phyloP scores from a whole-genome alignment of 2,797 vertebrate species.

The Cichlasoma orientale region DNA sequence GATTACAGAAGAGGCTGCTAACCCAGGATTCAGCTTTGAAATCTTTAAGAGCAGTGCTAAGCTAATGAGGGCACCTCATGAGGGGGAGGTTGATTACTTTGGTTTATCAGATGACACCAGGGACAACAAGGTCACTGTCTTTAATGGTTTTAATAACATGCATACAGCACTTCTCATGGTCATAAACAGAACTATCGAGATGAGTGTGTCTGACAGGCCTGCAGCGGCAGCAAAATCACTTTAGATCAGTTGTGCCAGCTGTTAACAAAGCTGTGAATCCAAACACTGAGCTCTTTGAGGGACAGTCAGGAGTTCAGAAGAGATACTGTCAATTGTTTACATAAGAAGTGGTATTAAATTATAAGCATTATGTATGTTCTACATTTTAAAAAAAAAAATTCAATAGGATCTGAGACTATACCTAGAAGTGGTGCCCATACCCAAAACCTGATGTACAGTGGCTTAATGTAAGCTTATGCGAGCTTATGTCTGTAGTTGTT shows the following conservation, averaged over 20 bases:
- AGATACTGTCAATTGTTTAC: not conserved
- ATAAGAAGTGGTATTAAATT: not conserved
- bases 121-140: constrained; percentile 46
- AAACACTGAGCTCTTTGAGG: not conserved
- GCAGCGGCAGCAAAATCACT: constrained; percentile 23
- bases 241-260: constrained; percentile 22
- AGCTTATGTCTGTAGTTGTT: not conserved
- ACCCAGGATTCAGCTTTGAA: constrained; percentile 65
- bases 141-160: constrained; percentile 50
- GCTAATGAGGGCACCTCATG: constrained; percentile 64
- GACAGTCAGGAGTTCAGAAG: not conserved
- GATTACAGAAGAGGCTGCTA: constrained; percentile 72
- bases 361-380: not conserved
- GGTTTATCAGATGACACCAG: constrained; percentile 54
- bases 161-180: constrained; percentile 17
- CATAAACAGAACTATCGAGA: constrained; percentile 41
- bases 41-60: constrained; percentile 56
- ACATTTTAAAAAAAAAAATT: not conserved
- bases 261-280: not conserved
- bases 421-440: not conserved
- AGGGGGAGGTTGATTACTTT: constrained; percentile 53
- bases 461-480: not conserved
- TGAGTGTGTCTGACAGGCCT: constrained; percentile 57
- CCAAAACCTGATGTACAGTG: not conserved
- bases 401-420: not conserved